Base-by-base conservation (phyloP, 1,140 invertebrate species). In the Neelides sp. region DNA sequence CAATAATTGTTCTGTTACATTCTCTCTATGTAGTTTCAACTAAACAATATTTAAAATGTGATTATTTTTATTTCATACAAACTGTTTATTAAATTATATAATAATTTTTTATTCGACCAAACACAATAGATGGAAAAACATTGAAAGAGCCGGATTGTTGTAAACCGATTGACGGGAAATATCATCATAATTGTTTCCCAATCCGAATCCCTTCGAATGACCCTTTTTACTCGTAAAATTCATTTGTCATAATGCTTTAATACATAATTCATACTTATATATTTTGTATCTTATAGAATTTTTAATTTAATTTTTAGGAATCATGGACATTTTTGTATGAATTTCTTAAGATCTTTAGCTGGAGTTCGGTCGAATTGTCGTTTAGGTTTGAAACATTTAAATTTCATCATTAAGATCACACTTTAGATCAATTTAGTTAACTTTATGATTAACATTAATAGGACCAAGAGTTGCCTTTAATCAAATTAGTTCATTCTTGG, bases 251-350 rank as follows among this genome's bases (percentile, higher is more conserved):
- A n/a, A n/a, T n/a, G n/a, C n/a, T n/a, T n/a, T n/a, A n/a, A n/a
- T n/a, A n/a, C n/a, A n/a, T n/a, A n/a, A n/a, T n/a, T n/a, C n/a
- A n/a, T n/a, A n/a, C n/a, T n/a, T n/a, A n/a, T n/a, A n/a, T n/a
- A n/a, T n/a, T n/a, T n/a, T n/a, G n/a, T n/a, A n/a, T n/a, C n/a
- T n/a, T n/a, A n/a, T n/a, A n/a, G n/a, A n/a, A n/a, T n/a, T n/a
- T n/a, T n/a, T n/a, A 27, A 15, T 2, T 41, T 43, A 8, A 34
- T 10, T 34, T 10, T 10, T 34, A 64, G 66, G 13, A 64, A 63
- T 43, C 70, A 72, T 57, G 63, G 68, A 4, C 68, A 70, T 45
- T 64, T 65, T 1, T 78, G 76, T 54, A 68, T 76, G 59, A 70
- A 71, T 52, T 69, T 76, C 50, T 63, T 68, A 4, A 61, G 74